These are phyloP conservation scores for Drosophila neocordata DNA, from an alignment of 1,140 invertebrate genomes.

Conservation along the genomic window DNA sequence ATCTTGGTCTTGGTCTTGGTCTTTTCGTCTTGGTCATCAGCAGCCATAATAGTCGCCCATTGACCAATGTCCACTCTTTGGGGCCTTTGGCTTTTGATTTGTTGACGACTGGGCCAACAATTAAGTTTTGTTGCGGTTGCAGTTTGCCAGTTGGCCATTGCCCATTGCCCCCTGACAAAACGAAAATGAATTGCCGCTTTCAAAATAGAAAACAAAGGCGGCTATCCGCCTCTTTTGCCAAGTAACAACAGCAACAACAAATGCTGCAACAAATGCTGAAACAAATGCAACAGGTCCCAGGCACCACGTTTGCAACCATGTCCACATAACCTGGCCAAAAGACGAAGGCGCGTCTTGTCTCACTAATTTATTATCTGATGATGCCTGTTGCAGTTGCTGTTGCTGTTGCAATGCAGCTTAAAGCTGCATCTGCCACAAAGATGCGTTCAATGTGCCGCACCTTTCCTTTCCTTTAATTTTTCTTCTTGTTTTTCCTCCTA, in stretches of 20 bases:
- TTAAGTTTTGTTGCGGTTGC: slow-evolving; percentile 44
- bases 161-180: slow-evolving; percentile 48
- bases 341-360: slow-evolving; percentile 32
- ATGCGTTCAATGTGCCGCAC: slow-evolving; percentile 46
- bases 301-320: slow-evolving; percentile 6
- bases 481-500: not conserved
- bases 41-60: slow-evolving; percentile 22
- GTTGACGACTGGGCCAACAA: slow-evolving; percentile 69
- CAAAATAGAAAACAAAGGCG: slow-evolving; percentile 36
- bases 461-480: slow-evolving; percentile 32
- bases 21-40: not conserved
- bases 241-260: slow-evolving; percentile 25
- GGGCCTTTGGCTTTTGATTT: slow-evolving; percentile 57
- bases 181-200: slow-evolving; percentile 67
- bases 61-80: slow-evolving; percentile 13
- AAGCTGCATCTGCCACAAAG: slow-evolving; percentile 40
- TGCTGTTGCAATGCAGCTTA: slow-evolving; percentile 13
- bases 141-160: slow-evolving; percentile 21
- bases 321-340: slow-evolving; percentile 4
- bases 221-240: slow-evolving; percentile 2
- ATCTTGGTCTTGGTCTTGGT: too few species aligned
- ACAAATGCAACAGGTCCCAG: slow-evolving; percentile 38
- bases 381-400: slow-evolving; percentile 32
- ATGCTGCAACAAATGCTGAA: too few species aligned
- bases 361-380: slow-evolving; percentile 68